Evolutionary conservation across 2,888 invertebrate genomes (phyloP), one percentile per base, ranked within the genome.

Genomic region (Amphipoea lucens): DNA sequence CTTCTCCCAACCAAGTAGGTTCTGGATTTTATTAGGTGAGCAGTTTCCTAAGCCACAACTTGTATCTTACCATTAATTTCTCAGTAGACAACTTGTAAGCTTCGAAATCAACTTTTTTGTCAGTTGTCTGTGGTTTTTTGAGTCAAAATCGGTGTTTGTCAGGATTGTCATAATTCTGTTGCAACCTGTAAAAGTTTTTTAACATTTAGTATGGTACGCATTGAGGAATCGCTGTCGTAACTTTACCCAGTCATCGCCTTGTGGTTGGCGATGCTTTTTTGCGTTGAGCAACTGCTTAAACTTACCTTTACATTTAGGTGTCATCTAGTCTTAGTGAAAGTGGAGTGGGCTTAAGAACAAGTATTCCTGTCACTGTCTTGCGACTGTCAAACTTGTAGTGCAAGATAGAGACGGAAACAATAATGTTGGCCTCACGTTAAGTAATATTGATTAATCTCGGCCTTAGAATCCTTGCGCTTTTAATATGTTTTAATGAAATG

Each of bases 371-470:
- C 45, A 65, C 36, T 66, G 23, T 73, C 48, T 23, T 36, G 29
- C 11, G 5, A 48, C 14, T 36, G 36, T 4, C n/a, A 67, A 48
- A 73, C 29, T 29, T 45, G 20, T 20, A 29, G 11, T 60, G 12
- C 29, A 29, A 62, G 72, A 42, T 14, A 69, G 36, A 69, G 69
- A 69, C 20, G 51, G 69, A 51, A 51, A 69, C 23, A 51, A 69
- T 69, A 29, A 69, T 20, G 12, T 48, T 69, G 6, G 36, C 48
- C 69, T 36, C 48, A 29, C 4, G 20, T 51, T 7, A 69, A 36
- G 51, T 20, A 36, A 36, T 2, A 23, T 36, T 51, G 12, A 20
- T 51, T 48, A 12, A 69, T 51, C 12, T 23, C 48, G 23, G 51
- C 23, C 12, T 29, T 12, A 23, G 2, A 12, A 12, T 1, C 12